Conservation (phyloP, 1,140 invertebrate species). For the Orchesella cincta region DNA sequence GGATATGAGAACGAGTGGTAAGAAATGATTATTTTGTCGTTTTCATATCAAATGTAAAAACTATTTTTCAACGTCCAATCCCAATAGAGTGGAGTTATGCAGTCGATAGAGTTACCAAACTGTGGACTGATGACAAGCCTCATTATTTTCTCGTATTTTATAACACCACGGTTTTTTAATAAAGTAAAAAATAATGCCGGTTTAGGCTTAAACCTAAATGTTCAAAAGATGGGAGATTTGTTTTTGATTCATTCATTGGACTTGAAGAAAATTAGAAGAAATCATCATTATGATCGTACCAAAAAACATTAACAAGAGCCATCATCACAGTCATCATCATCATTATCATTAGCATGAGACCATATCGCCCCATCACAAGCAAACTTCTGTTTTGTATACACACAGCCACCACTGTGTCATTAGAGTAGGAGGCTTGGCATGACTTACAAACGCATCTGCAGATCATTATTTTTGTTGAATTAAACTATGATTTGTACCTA, state of each 20-base stretch:
- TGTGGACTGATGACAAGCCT: too few relatives aligned
- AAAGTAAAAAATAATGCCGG: too few relatives aligned
- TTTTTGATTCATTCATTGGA: not conserved
- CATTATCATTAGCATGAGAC: not conserved
- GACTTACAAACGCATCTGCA: not conserved
- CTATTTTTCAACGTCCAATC: too few relatives aligned
- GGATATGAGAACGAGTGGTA: too few relatives aligned
- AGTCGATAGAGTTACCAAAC: too few relatives aligned
- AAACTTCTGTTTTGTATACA: not conserved
- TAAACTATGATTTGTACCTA: slow-evolving; percentile 8
- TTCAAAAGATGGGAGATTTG: too few relatives aligned
- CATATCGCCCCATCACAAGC: not conserved
- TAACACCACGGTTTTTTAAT: too few relatives aligned
- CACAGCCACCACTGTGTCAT: not conserved
- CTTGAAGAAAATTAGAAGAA: not conserved
- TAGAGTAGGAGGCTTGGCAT: not conserved
- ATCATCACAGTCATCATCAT: not conserved
- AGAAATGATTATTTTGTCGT: too few relatives aligned
- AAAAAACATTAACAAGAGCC: not conserved
- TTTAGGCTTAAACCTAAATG: too few relatives aligned
- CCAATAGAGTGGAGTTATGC: too few relatives aligned
- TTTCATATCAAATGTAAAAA: too few relatives aligned
- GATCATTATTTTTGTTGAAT: slow-evolving; percentile 1
- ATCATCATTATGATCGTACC: not conserved
- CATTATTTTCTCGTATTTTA: too few relatives aligned